phyloP scores from a whole-genome alignment of 2,797 vertebrate species.

The Mus caroli region DNA sequence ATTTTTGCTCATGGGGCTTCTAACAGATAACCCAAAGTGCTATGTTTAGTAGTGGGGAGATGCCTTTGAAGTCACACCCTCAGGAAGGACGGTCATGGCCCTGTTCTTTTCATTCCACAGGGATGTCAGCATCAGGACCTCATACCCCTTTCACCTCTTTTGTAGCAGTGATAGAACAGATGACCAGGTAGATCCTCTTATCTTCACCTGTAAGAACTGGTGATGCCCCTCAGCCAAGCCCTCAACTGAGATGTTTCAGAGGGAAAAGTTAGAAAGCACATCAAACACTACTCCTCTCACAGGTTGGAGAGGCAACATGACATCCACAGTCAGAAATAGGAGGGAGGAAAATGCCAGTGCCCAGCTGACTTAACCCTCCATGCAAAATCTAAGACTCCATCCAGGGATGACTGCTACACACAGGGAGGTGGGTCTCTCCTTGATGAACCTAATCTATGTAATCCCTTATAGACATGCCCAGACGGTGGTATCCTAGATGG shows the following conservation, averaged over 20 bases:
- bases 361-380: neutral
- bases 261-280: neutral
- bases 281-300: neutral
- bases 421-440: neutral
- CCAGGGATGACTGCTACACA: neutral
- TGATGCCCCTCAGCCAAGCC: neutral
- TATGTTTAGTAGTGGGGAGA: neutral
- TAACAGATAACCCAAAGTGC: neutral
- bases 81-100: neutral
- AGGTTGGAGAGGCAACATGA: accelerated
- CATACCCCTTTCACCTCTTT: neutral
- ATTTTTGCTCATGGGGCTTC: neutral
- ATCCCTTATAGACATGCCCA: neutral
- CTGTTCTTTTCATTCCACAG: neutral
- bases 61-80: neutral
- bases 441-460: neutral
- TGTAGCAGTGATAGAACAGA: neutral
- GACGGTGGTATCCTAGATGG: neutral
- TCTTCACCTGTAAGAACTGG: neutral
- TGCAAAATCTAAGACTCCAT: neutral
- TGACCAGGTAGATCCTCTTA: neutral
- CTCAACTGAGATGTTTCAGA: neutral
- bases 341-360: neutral
- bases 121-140: neutral
- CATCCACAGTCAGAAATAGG: neutral